Conservation (phyloP, 2,797 vertebrate genomes). For the Enoplosus armatus region DNA sequence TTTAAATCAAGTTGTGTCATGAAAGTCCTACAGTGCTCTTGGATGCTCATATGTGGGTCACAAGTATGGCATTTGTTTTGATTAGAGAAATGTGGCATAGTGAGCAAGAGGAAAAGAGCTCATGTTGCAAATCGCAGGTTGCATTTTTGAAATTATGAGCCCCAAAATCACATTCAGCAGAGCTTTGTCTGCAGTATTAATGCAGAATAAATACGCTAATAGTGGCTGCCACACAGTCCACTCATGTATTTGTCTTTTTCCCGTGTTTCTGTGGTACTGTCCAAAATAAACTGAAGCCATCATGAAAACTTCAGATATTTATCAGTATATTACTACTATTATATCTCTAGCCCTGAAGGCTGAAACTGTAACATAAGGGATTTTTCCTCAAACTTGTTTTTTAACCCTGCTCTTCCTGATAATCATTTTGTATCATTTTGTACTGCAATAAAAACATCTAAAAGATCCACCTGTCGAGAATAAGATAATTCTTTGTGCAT, state of each 20-base stretch:
- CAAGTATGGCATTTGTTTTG: background rate
- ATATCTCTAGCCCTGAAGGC: slow-evolving; percentile 10
- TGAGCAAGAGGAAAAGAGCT: too few relatives aligned
- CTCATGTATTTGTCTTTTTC: background rate
- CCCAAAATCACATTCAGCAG: background rate
- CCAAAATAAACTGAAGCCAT: slow-evolving; percentile 1
- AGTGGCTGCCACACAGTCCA: background rate
- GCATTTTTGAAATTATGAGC: background rate
- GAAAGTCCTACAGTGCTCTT: background rate
- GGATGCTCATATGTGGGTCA: too few relatives aligned
- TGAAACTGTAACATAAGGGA: background rate
- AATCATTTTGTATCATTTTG: slow-evolving; percentile 46
- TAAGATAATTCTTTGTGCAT: background rate
- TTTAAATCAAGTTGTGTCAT: background rate
- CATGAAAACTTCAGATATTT: slow-evolving; percentile 14
- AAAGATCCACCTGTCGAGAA: background rate
- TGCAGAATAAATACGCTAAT: background rate
- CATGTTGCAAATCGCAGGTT: background rate
- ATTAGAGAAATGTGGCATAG: background rate
- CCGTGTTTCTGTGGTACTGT: slow-evolving; percentile 22
- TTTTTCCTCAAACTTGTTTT: slow-evolving; percentile 16
- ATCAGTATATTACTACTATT: background rate
- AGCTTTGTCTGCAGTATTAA: slow-evolving; percentile 1
- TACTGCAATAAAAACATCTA: slow-evolving; percentile 56
- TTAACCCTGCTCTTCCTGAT: slow-evolving; percentile 23